A percentile compares a stretch with the other conserved stretches of the same genome.
phyloP scores from a whole-genome alignment of 2,888 invertebrate species.

The Temnothorax rugatulus region DNA sequence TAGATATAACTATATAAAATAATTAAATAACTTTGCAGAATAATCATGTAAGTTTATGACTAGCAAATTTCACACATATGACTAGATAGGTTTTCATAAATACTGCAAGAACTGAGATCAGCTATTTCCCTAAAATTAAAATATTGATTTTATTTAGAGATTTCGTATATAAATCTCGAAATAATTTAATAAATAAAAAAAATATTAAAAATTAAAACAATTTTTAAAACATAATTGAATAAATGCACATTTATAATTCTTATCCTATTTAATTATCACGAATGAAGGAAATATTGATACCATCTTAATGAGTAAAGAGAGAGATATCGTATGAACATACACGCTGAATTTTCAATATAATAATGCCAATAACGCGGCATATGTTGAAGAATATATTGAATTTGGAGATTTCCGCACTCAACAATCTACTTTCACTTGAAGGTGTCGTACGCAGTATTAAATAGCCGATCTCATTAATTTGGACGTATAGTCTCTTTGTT shows the following conservation, averaged over 20 bases:
- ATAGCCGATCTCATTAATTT: conserved; percentile 79
- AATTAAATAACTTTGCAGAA: conserved; percentile 32
- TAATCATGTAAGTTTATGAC: conserved; percentile 37
- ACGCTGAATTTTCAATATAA: background rate
- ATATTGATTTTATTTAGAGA: background rate
- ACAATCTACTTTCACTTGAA: background rate
- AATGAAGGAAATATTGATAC: background rate
- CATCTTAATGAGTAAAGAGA: background rate
- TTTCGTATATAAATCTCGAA: background rate
- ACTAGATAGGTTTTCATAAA: conserved; percentile 40
- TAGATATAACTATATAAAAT: conserved; percentile 53
- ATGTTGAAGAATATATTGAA: conserved; percentile 2
- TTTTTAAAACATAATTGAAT: background rate
- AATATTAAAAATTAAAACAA: background rate
- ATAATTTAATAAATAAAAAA: background rate
- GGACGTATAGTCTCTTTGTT: conserved; percentile 83
- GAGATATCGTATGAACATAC: background rate
- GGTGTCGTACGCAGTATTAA: conserved; percentile 19
- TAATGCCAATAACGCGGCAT: background rate
- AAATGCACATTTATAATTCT: background rate
- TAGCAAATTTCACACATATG: conserved; percentile 29
- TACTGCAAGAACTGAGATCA: conserved; percentile 14
- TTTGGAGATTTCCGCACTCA: background rate
- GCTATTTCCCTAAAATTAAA: background rate
- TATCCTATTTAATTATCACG: background rate